Base-by-base conservation (phyloP, 2,888 invertebrate genomes). In the Morpho achilles region DNA sequence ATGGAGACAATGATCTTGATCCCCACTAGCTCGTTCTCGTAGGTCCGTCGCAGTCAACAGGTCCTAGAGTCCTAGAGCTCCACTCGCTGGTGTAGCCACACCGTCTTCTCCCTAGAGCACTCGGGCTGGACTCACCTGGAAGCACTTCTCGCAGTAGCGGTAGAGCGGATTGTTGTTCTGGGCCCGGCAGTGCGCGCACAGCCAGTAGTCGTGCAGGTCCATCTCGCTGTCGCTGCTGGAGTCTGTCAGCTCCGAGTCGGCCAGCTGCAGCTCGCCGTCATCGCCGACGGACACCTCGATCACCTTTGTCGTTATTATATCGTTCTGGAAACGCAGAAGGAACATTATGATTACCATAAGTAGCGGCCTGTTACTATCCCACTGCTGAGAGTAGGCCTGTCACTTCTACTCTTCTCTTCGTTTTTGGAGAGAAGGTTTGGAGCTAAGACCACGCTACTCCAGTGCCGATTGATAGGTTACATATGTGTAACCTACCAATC, bases 151-250 rank as follows among this genome's bases (percentile, higher is more conserved):
- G 80, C 95, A 95, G 84, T 93, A 94, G 64, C 93, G 83, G 75
- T 92, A 94, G 59, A 92, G 81, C 45, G 94, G 93, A 84, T 93
- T 93, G 77, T 94, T 92, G 74, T 91, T 93, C 67, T 80, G 77
- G 52, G 91, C 90, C 64, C 87, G 90, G 82, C 95, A 95, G 73
- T 92, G 93, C 16, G 93, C 91, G 76, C 95, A 95, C 57, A 87
- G 85, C 91, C 93, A 91, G 82, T 93, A 94, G 78, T 93, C 94
- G 68, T 91, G 84, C 61, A 82, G 82, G 63, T 91, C 91, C 47
- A 92, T 76, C 76, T 93, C 93, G 53, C 83, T 80, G 77, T 91
- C 91, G 63, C 77, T 79, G 59, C 74, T 81, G 53, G 84, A 74
- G 62, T 76, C 77, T 0, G 86, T 82, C 60, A 77, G 77, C 73